phyloP scores from a whole-genome alignment of 2,113 vertebrate species.

The Malurus cyaneus region DNA sequence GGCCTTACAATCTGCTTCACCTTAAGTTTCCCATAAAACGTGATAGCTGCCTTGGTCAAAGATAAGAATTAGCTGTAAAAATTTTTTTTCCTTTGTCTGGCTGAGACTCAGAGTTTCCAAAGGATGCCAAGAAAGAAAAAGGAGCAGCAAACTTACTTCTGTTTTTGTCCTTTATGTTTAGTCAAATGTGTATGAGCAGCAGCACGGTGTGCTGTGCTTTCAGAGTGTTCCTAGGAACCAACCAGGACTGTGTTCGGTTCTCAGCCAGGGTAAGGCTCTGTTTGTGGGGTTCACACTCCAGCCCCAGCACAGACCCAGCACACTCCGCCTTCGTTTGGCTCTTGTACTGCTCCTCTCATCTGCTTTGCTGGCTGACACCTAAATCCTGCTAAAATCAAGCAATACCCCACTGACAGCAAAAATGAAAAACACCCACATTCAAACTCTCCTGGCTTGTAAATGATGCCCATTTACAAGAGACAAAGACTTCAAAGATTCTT shows the following conservation, averaged over 20 bases:
- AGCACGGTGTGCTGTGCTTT: neutral
- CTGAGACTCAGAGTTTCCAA: neutral
- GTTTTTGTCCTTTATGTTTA: neutral
- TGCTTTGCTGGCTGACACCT: neutral
- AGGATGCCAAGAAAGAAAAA: neutral
- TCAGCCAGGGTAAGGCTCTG: neutral
- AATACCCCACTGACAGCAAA: neutral
- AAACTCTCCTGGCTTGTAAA: neutral
- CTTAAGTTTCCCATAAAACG: neutral
- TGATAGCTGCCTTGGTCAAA: neutral
- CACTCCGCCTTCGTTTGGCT: neutral
- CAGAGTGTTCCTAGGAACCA: neutral
- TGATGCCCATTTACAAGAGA: neutral
- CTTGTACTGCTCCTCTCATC: neutral
- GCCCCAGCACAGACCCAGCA: neutral
- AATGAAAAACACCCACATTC: neutral
- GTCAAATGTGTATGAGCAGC: neutral
- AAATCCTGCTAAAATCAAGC: neutral
- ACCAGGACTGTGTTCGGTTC: too few relatives aligned
- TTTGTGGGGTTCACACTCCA: neutral
- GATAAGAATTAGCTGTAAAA: neutral
- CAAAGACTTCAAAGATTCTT: neutral
- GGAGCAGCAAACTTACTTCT: neutral
- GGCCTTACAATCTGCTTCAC: neutral
- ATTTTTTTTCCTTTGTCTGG: neutral